A percentile compares a stretch with the other conserved stretches of the same genome.
Conservation (phyloP, 2,888 invertebrate species). For the Myopa tessellatipennis region DNA sequence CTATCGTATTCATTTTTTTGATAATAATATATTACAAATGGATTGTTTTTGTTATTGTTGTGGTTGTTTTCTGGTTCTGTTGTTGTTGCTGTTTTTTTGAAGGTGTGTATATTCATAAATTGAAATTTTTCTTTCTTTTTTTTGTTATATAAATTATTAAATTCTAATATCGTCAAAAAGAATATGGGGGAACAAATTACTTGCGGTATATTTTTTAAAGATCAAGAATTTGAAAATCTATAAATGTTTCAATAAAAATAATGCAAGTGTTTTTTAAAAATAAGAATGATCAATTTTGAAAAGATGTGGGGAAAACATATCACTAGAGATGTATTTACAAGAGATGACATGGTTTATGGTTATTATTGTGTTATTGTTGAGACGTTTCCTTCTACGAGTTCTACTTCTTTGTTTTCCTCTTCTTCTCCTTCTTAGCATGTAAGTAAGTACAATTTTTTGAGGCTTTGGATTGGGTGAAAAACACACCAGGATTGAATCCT, state of each 20-base stretch:
- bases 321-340: too few species aligned
- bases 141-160: slow-evolving; percentile 52
- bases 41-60: slow-evolving; percentile 45
- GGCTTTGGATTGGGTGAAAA: too few species aligned
- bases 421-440: neutral
- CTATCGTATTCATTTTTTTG: neutral
- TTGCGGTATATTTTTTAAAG: neutral
- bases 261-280: too few species aligned
- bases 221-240: neutral
- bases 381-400: too few species aligned
- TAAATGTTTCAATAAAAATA: too few species aligned
- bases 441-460: too few species aligned
- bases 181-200: slow-evolving; percentile 24
- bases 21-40: slow-evolving; percentile 49
- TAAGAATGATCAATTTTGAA: too few species aligned
- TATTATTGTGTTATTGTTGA: too few species aligned
- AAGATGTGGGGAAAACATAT: too few species aligned
- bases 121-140: slow-evolving; percentile 36
- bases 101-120: neutral
- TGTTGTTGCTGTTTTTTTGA: slow-evolving; percentile 37
- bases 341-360: too few species aligned
- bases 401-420: too few species aligned
- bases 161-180: slow-evolving; percentile 38
- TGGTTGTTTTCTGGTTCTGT: slow-evolving; percentile 41
- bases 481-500: too few species aligned